Evolutionary conservation across 1,140 invertebrate species (phyloP), one percentile per base, ranked within the genome.

Genomic region (Bicyclus anynana): DNA sequence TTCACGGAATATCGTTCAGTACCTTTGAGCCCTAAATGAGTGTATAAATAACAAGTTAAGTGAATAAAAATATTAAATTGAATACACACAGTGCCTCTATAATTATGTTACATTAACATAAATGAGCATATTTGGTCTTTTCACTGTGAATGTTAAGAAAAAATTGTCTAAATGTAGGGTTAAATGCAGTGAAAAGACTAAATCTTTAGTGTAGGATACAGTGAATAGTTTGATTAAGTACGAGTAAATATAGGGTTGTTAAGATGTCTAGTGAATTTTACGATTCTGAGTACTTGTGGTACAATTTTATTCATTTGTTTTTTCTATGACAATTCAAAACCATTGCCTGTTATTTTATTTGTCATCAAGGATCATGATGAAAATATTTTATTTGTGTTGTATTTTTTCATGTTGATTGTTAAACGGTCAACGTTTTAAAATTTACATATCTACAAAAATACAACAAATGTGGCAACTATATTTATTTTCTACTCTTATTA

Each of bases 61-160:
- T 44, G 17, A 47, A 44, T 21, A 20, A 64, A 67, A 71, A 62
- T 65, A 79, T 80, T 74, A 75, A 77, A 76, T 74, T 80, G 85
- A 89, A 89, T 86, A 90, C 86, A 90, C 87, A 88, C 87, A 89
- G 87, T 89, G 87, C 87, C 87, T 89, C 86, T 89, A 84, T 81
- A 86, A 89, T 90, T 89, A 90, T 90, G 86, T 89, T 89, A 89
- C 83, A 87, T 89, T 89, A 90, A 90, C 87, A 88, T 90, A 89
- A 89, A 87, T 89, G 87, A 84, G 83, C 85, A 72, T 76, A 68
- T 84, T 87, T 90, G 81, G 66, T 81, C 78, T 83, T 82, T 83
- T 80, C 78, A 83, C 77, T 83, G 74, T 58, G 18, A 53, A 54
- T 62, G 21, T 63, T 44, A 44, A 44, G 40, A 54, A 44, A 54